Evolutionary conservation across 2,797 vertebrate genomes (phyloP).

Genomic region (Sebastes baramenuke): DNA sequence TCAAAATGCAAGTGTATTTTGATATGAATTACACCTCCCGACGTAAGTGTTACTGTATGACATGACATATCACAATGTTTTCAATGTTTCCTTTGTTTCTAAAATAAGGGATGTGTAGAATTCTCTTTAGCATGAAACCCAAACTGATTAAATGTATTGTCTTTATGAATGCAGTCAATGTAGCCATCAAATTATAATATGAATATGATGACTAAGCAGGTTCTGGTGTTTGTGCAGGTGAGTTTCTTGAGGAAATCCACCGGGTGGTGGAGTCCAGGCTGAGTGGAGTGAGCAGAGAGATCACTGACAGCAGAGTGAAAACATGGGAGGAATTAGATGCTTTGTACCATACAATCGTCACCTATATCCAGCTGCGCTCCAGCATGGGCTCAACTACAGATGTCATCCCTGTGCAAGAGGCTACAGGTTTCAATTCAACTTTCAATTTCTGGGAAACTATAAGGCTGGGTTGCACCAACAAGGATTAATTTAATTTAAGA

Average conservation of each 20-base stretch:
- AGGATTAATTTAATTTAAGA: no score
- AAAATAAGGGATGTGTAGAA: no score
- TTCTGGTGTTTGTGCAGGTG: slow-evolving; percentile 73
- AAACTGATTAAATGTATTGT: no score
- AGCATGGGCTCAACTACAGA: slow-evolving; percentile 86
- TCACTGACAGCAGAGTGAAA: slow-evolving; percentile 82
- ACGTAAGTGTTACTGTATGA: slow-evolving; percentile 77
- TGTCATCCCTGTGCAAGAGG: slow-evolving; percentile 81
- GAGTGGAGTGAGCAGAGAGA: slow-evolving; percentile 82
- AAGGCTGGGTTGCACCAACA: no score
- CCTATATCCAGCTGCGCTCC: slow-evolving; percentile 85
- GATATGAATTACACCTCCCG: slow-evolving; percentile 88
- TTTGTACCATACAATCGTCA: slow-evolving; percentile 84
- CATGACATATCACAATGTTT: neutral
- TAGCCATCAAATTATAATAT: no score
- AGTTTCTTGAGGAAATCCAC: slow-evolving; percentile 86
- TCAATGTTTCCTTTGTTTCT: neutral
- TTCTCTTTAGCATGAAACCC: no score
- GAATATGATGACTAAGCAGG: neutral
- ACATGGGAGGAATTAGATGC: slow-evolving; percentile 79
- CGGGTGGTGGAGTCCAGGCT: slow-evolving; percentile 79
- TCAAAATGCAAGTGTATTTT: slow-evolving; percentile 97
- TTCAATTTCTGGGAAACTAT: neutral
- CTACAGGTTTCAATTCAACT: slow-evolving; percentile 80
- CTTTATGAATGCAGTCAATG: neutral